These are phyloP conservation scores for Melieria picta DNA, from an alignment of 2,888 invertebrate genomes.

Conservation along the genomic window DNA sequence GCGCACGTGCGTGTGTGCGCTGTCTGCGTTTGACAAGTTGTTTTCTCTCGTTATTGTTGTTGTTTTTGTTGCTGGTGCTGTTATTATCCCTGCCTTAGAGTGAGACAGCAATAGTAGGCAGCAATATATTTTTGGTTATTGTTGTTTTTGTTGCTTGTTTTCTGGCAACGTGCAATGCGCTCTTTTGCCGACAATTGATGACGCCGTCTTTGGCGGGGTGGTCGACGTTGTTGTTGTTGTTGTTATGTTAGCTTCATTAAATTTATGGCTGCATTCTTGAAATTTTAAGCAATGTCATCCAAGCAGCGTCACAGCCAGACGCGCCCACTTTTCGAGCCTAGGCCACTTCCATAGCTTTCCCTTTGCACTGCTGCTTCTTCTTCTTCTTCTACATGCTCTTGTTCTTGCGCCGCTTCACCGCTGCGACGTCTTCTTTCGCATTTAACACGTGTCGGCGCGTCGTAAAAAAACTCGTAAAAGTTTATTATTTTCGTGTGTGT, in stretches of 20 bases:
- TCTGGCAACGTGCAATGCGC: no score
- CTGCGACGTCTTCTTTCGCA: slow-evolving; percentile 32
- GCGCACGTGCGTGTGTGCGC: neutral
- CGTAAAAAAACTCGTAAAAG: slow-evolving; percentile 65
- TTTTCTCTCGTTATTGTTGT: slow-evolving; percentile 12
- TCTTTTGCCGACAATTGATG: neutral
- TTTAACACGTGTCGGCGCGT: slow-evolving; percentile 60
- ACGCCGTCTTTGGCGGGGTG: neutral
- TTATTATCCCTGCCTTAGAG: slow-evolving; percentile 9
- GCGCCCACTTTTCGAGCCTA: slow-evolving; percentile 43
- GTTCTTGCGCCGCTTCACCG: neutral
- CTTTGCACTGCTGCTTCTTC: slow-evolving; percentile 16
- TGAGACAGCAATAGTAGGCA: neutral
- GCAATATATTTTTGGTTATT: neutral
- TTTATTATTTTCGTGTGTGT: slow-evolving; percentile 56
- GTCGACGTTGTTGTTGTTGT: neutral
- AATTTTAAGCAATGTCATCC: slow-evolving; percentile 35
- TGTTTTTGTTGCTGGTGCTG: slow-evolving; percentile 16
- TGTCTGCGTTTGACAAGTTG: neutral
- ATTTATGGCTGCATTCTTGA: slow-evolving; percentile 31
- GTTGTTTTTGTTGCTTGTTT: neutral
- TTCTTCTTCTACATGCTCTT: neutral
- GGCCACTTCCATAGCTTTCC: slow-evolving; percentile 42
- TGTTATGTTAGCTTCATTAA: slow-evolving; percentile 29
- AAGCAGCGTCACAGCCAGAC: neutral